Evolutionary conservation across 2,797 vertebrate genomes (phyloP).

Genomic region (Chiropotes sagulatus): DNA sequence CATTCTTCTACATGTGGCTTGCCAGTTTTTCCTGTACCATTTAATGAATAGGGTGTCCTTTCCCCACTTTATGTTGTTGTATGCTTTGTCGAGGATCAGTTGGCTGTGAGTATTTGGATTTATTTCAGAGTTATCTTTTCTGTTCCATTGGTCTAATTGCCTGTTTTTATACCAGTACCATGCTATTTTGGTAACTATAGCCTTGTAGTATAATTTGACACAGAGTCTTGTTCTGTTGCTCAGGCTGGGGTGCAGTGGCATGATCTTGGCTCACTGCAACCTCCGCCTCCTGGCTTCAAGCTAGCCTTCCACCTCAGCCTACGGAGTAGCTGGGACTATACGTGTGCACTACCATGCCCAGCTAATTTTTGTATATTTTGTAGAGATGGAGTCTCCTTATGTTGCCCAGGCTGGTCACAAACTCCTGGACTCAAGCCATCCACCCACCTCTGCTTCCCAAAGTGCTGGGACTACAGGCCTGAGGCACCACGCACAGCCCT

Average conservation of each 20-base stretch:
- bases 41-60: neutral
- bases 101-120: neutral
- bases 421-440: neutral
- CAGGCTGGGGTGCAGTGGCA: too few species aligned
- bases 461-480: neutral
- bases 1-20: neutral
- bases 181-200: neutral
- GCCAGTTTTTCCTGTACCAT: neutral
- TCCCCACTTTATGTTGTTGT: neutral
- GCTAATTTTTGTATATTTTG: neutral
- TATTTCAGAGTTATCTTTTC: neutral
- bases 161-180: neutral
- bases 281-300: too few species aligned
- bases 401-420: neutral
- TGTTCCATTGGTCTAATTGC: neutral
- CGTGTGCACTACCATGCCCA: neutral
- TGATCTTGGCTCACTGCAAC: too few species aligned
- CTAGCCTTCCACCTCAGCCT: too few species aligned
- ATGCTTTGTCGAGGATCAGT: neutral
- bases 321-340: neutral
- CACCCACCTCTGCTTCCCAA: neutral
- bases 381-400: neutral
- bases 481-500: neutral
- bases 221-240: too few species aligned
- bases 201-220: too few species aligned